phyloP scores from a whole-genome alignment of 2,888 invertebrate species.

The Cyaniris semiargus region DNA sequence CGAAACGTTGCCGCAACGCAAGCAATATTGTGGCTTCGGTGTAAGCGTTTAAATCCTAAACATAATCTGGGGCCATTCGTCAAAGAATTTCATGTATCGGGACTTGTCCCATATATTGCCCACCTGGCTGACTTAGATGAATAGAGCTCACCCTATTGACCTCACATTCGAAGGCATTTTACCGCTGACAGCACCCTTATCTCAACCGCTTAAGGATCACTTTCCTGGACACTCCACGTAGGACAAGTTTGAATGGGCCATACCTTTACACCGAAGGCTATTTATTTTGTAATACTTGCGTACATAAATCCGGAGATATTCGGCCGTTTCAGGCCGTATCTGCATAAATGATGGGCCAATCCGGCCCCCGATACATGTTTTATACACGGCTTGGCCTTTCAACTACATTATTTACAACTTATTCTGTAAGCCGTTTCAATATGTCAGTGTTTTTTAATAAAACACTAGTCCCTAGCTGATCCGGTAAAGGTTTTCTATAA shows the following conservation, averaged over 20 bases:
- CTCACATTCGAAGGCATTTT: not conserved
- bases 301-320: constrained; percentile 27
- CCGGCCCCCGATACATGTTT: constrained; percentile 13
- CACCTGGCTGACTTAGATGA: constrained; percentile 52
- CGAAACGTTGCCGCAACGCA: not conserved
- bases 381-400: constrained; percentile 16
- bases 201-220: not conserved
- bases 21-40: not conserved
- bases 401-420: constrained; percentile 16
- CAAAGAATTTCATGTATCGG: constrained; percentile 27
- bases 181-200: not conserved
- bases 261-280: constrained; percentile 30
- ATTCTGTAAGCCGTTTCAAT: not conserved
- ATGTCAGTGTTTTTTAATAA: not conserved
- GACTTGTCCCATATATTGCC: constrained; percentile 47
- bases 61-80: constrained; percentile 25
- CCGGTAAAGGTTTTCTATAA: not conserved
- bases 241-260: not conserved
- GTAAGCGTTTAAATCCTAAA: not conserved
- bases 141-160: constrained; percentile 42
- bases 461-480: not conserved
- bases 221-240: not conserved
- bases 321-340: constrained; percentile 14
- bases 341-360: constrained; percentile 21
- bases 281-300: constrained; percentile 34